Evolutionary conservation across 2,113 vertebrate species (phyloP).

Genomic region (Cyphomyrus discorhynchus): DNA sequence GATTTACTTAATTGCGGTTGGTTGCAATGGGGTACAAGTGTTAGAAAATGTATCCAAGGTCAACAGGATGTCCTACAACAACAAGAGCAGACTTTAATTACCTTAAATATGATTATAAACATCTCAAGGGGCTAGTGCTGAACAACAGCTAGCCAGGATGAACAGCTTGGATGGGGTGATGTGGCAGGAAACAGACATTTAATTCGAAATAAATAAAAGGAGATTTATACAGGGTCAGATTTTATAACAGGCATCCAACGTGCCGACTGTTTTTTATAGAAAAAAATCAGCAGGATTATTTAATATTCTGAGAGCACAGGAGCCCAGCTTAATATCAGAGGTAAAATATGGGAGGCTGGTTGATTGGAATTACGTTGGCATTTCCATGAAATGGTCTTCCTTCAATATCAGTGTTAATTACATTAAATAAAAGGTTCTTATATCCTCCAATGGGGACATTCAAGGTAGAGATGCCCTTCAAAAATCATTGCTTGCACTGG

Average conservation of each 20-base stretch:
- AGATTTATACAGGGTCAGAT: conserved; percentile 17
- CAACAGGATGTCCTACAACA: neutral
- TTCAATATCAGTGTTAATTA: conserved; percentile 17
- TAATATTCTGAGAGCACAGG: conserved; percentile 13
- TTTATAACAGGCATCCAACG: conserved; percentile 14
- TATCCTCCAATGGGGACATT: neutral
- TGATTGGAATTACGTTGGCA: conserved; percentile 16
- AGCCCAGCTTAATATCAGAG: conserved; percentile 7
- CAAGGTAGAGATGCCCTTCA: neutral
- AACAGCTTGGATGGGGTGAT: neutral
- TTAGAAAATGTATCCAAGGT: neutral
- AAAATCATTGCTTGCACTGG: neutral
- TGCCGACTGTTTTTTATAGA: conserved; percentile 2
- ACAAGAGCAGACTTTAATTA: conserved; percentile 4
- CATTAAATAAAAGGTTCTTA: conserved; percentile 16
- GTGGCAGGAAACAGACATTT: conserved; percentile 7
- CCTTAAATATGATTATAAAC: conserved; percentile 19
- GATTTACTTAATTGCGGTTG: neutral
- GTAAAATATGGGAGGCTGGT: neutral
- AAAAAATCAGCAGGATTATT: conserved; percentile 20
- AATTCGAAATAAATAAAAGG: conserved; percentile 16
- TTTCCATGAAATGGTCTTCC: neutral
- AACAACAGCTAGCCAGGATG: conserved; percentile 4
- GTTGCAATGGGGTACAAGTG: neutral
- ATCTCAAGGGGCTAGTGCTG: neutral